Conservation (phyloP, 2,888 invertebrate species). For the Sisyra terminalis region DNA sequence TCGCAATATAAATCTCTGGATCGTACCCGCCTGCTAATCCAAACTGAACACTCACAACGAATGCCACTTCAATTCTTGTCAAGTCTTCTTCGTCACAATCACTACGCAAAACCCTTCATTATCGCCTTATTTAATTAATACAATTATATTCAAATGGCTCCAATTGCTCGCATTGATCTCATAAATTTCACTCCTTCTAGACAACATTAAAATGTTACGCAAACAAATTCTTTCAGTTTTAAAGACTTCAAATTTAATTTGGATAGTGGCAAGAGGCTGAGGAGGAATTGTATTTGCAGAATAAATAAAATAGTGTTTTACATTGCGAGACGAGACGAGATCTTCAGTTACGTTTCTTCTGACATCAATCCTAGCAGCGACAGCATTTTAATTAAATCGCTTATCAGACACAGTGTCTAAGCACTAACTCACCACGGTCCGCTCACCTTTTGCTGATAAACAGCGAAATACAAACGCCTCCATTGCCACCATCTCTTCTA, state of each 20-base stretch:
- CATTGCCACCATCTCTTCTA: no score
- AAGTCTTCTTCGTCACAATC: no score
- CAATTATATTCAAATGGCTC: no score
- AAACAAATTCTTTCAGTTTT: not conserved
- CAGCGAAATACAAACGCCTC: not conserved
- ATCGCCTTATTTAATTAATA: no score
- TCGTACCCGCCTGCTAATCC: no score
- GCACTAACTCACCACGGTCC: conserved; percentile 24
- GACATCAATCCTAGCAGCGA: conserved; percentile 29
- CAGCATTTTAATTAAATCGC: conserved; percentile 34
- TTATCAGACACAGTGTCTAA: conserved; percentile 30
- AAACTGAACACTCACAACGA: no score
- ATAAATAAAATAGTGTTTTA: not conserved
- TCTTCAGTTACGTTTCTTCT: conserved; percentile 8
- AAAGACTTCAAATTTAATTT: not conserved
- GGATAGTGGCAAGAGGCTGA: not conserved
- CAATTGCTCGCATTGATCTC: no score
- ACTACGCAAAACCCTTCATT: no score
- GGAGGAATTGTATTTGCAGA: not conserved
- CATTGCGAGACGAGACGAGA: not conserved
- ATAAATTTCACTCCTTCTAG: not conserved
- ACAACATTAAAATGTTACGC: not conserved
- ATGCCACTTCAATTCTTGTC: no score
- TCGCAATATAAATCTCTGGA: conserved; percentile 7
- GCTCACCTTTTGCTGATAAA: conserved; percentile 1